Evolutionary conservation across 2,113 vertebrate species (phyloP), one percentile per base, ranked within the genome.

Genomic region (Cyphomyrus plagiostoma): DNA sequence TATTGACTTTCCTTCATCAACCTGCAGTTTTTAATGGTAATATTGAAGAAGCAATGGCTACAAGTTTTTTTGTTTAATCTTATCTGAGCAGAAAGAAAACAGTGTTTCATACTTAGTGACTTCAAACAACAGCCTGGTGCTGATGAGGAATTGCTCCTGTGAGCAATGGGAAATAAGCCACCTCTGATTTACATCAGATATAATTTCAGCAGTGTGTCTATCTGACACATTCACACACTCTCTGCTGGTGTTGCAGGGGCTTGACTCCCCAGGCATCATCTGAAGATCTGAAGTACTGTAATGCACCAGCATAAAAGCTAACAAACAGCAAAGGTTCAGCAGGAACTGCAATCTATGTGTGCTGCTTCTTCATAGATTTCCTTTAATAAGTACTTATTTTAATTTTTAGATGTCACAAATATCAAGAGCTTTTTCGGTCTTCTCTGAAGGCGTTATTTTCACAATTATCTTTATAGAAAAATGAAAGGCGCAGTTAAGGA

Each of bases 101-200:
- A 80, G 0, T 21, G 74, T 80, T 23, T n/a, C 83, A 26, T 86
- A 30, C n/a, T 84, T 45, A 42, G 21, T 10, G 42, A 9, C 82
- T 26, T 86, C 45, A 50, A n/a, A 86, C 23, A 30, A 46, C 48
- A 50, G 83, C 2, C 82, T 84, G 82, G 23, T 48, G n/a, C n/a
- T 86, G 45, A 26, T 9, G n/a, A 86, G 26, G 30, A 35, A 87
- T 17, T 39, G 26, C 7, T 86, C n/a, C 7, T 87, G 4, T 53
- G 85, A 52, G 48, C 6, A 2, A 46, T 3, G 30, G 48, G n/a
- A 52, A 53, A 56, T 19, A 86, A 17, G 13, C 26, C 50, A 15
- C 50, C 50, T 50, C 26, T 87, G 30, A 87, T 87, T 87, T 87
- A 52, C 49, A 21, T 48, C 83, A 56, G 85, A 87, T 39, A 52